Conservation (phyloP, 2,113 vertebrate species). For the Genyomyrus donnyi region DNA sequence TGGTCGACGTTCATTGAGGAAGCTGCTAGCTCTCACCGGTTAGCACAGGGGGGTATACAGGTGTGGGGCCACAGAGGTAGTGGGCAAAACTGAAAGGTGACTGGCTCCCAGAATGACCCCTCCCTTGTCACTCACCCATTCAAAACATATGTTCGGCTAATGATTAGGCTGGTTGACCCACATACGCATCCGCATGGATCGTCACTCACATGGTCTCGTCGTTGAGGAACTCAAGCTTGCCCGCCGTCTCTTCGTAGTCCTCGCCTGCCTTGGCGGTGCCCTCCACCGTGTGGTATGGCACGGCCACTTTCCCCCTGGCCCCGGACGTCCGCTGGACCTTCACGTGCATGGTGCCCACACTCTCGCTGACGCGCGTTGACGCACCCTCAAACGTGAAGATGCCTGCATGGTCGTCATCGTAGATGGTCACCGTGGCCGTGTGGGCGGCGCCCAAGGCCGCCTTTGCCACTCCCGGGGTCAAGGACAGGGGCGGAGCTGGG, state of each 20-base stretch:
- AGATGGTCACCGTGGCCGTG: conserved; percentile 72
- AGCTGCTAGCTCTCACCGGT: conserved; percentile 37
- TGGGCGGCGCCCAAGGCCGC: conserved; percentile 57
- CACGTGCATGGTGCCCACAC: conserved; percentile 68
- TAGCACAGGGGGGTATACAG: conserved; percentile 26
- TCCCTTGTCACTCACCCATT: background rate
- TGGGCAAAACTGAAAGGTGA: background rate
- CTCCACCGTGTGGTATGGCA: conserved; percentile 68
- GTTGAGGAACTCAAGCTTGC: conserved; percentile 73
- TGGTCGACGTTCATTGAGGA: conserved; percentile 21
- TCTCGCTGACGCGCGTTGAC: conserved; percentile 67
- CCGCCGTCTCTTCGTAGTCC: conserved; percentile 71
- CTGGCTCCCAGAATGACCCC: background rate
- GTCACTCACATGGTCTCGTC: conserved; percentile 74
- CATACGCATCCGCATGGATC: background rate
- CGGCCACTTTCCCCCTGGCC: conserved; percentile 68
- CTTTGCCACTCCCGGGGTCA: conserved; percentile 52
- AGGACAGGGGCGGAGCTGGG: conserved; percentile 36
- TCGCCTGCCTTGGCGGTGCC: conserved; percentile 70
- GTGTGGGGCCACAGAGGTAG: background rate
- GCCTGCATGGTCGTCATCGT: conserved; percentile 76
- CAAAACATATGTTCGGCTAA: background rate
- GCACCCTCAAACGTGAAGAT: conserved; percentile 70
- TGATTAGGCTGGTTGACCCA: background rate
- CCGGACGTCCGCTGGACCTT: conserved; percentile 74